Conservation (phyloP, 2,888 invertebrate genomes). For the Papilio demoleus region DNA sequence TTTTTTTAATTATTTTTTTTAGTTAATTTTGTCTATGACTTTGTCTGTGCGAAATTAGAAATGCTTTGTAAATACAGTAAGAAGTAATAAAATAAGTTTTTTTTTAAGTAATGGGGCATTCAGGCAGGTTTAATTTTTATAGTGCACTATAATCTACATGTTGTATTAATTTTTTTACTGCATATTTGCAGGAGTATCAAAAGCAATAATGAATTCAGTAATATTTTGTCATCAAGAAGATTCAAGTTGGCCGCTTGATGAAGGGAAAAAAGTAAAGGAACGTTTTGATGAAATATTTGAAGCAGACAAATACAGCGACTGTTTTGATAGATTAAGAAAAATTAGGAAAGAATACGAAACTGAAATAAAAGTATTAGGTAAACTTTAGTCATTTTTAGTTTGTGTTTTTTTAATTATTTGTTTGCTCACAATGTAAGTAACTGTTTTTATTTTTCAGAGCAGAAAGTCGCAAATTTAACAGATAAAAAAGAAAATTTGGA, state of each 20-base stretch:
- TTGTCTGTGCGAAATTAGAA: too few relatives aligned
- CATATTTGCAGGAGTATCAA: constrained; percentile 91
- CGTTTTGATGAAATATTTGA: constrained; percentile 99
- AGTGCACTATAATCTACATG: too few relatives aligned
- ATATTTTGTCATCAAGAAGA: constrained; percentile 99
- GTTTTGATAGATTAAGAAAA: constrained; percentile 89
- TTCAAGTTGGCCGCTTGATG: constrained; percentile 97
- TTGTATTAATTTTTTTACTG: constrained; percentile 45
- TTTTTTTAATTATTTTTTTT: too few relatives aligned
- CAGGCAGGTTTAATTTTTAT: too few relatives aligned
- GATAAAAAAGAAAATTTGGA: constrained; percentile 85
- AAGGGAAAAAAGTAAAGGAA: constrained; percentile 95
- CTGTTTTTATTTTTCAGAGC: constrained; percentile 60
- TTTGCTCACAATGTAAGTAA: too few relatives aligned
- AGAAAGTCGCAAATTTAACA: constrained; percentile 77
- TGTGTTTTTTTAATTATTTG: too few relatives aligned
- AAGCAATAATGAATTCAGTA: constrained; percentile 97
- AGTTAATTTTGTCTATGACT: too few relatives aligned
- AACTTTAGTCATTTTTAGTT: too few relatives aligned
- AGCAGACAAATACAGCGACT: constrained; percentile 95
- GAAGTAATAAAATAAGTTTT: too few relatives aligned
- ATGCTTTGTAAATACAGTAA: too few relatives aligned
- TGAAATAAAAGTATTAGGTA: constrained; percentile 82
- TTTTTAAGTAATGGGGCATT: too few relatives aligned
- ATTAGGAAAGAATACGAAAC: constrained; percentile 85